These are phyloP conservation scores for Strigops habroptila DNA, from an alignment of 2,113 vertebrate genomes.

Conservation along the genomic window DNA sequence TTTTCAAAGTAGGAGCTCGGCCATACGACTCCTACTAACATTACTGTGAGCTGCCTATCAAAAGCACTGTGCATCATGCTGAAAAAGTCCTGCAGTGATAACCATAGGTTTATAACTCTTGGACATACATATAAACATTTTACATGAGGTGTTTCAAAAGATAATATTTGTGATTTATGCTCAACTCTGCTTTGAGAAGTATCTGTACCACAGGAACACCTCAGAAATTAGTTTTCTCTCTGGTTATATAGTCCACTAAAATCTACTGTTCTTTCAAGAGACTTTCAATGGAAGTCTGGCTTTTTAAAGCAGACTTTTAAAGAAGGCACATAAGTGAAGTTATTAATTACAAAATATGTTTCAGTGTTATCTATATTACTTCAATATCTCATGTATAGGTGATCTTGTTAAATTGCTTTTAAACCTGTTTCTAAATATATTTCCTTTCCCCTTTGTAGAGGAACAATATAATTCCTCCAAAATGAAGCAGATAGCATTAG, in stretches of 20 bases:
- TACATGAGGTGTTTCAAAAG: background rate
- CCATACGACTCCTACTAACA: background rate
- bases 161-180: background rate
- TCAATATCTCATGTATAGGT: background rate
- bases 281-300: background rate
- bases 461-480: background rate
- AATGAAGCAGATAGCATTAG: background rate
- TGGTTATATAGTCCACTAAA: background rate
- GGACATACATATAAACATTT: background rate
- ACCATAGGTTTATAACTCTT: background rate
- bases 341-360: background rate
- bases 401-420: background rate
- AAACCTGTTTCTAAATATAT: background rate
- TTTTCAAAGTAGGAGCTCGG: background rate
- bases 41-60: background rate
- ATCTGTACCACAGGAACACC: background rate
- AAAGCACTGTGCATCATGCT: background rate
- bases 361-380: background rate
- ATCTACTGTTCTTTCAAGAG: background rate
- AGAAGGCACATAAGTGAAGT: background rate
- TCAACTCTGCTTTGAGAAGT: background rate
- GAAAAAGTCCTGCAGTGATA: background rate
- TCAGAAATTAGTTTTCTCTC: background rate
- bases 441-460: background rate
- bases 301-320: background rate